Conservation (phyloP, 2,888 invertebrate species). For the Epistrophella euchroma region DNA sequence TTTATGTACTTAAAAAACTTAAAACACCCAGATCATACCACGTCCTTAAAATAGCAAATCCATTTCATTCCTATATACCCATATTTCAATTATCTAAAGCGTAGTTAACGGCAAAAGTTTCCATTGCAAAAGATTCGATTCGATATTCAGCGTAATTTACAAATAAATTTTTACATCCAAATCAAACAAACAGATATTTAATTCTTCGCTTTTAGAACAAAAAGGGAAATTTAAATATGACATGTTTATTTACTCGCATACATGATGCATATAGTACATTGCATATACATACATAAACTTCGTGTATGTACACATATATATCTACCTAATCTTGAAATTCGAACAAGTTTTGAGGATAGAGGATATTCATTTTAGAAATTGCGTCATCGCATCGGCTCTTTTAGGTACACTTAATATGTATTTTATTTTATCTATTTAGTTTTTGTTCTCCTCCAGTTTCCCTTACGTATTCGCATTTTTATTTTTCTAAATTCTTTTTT, state of each 20-base stretch:
- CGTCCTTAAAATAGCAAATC: conserved; percentile 57
- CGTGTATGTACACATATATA: not conserved
- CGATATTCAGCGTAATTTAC: conserved; percentile 18
- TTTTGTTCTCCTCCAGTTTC: conserved; percentile 15
- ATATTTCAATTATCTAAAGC: conserved; percentile 37
- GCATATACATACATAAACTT: not conserved
- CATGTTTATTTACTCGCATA: not conserved
- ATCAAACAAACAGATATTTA: conserved; percentile 27
- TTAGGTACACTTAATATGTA: not conserved
- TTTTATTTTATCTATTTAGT: conserved; percentile 10
- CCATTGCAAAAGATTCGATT: not conserved
- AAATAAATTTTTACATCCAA: conserved; percentile 24
- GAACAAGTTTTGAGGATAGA: conserved; percentile 62
- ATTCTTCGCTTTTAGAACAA: conserved; percentile 3
- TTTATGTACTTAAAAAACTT: not conserved
- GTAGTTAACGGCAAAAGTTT: conserved; percentile 20
- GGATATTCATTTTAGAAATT: conserved; percentile 69
- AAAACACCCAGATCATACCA: conserved; percentile 6
- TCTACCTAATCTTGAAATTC: conserved; percentile 40
- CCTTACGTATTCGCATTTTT: conserved; percentile 7
- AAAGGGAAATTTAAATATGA: not conserved
- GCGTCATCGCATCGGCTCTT: conserved; percentile 60
- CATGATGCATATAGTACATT: not conserved
- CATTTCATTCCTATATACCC: not conserved
- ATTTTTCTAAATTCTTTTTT: not conserved